Percentiles rank a stretch among this genome's conserved stretches.
Evolutionary conservation across 2,797 vertebrate species (phyloP).

Genomic region (Smutsia temminckii): DNA sequence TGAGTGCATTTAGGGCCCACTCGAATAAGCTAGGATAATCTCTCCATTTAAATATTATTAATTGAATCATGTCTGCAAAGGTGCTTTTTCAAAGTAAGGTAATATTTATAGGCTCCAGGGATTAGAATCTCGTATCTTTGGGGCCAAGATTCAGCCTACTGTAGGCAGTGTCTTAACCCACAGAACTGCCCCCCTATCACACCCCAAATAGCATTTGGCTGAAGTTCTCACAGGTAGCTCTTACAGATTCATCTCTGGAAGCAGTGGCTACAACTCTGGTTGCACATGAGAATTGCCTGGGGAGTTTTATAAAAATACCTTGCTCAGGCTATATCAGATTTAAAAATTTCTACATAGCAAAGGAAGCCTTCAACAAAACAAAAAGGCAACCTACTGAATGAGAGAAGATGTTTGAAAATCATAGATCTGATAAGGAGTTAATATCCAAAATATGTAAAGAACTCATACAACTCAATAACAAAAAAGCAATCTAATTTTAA

Average conservation of each 20-base stretch:
- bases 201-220: not conserved
- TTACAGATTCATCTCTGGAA: not conserved
- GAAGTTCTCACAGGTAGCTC: not conserved
- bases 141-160: not conserved
- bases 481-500: not conserved
- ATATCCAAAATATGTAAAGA: not conserved
- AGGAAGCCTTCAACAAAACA: not conserved
- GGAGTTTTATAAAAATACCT: not conserved
- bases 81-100: not conserved
- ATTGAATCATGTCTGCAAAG: not conserved
- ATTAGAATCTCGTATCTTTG: not conserved
- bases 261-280: not conserved
- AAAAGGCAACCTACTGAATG: not conserved
- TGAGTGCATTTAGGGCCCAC: not conserved
- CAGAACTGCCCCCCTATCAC: not conserved
- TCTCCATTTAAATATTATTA: not conserved
- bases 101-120: not conserved
- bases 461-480: not conserved
- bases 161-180: not conserved
- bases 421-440: not conserved
- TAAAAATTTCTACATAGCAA: not conserved
- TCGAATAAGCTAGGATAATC: not conserved
- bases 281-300: not conserved
- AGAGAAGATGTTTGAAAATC: not conserved
- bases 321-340: not conserved